Base-by-base conservation (phyloP, 2,888 invertebrate species). In the Nymphalis urticae region DNA sequence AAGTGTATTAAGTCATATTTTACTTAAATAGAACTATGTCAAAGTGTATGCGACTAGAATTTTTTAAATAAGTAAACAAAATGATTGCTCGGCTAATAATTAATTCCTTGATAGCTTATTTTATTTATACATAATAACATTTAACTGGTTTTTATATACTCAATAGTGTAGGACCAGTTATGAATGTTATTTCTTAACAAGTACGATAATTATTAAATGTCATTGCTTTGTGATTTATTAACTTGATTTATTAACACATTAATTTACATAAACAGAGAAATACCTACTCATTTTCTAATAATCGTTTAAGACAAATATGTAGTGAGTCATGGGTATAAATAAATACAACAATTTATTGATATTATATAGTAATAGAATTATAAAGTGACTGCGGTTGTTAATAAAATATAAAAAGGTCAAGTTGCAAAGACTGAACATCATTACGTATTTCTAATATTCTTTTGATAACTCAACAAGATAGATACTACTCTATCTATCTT, bases 221-320 rank as follows among this genome's bases (percentile, higher is more conserved):
- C 67, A 60, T 59, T 48, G 59, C 50, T 42, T 53, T 19, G 32
- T 48, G 66, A 70, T 67, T 70, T 67, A 70, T 63, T 70, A 48
- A 48, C 53, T 42, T 62, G 59, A 69, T 66, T 69, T 69, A 69
- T 69, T 60, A 63, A 53, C 53, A 53, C 51, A 24, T 27, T 65
- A 19, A 70, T 67, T 64, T 67, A 54, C 63, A 64, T 66, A 70
- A 60, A 59, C 62, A 69, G 48, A 19, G 19, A 58, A 58, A 58
- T 53, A 53, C 27, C 27, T 32, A 32, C 13, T 21, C 53, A 53
- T 53, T 53, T 24, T 21, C 53, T 53, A 53, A 42, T 53, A 53
- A 53, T 27, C 53, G 16, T 53, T 16, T 16, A 24, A 53, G 53
- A 24, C 24, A 24, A 24, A 53, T 24, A 42, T 42, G 42, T 42